A percentile compares a stretch with the other conserved stretches of the same genome.
These are phyloP conservation scores for Polyodon spathula DNA, from an alignment of 2,113 vertebrate genomes.

Conservation along the genomic window DNA sequence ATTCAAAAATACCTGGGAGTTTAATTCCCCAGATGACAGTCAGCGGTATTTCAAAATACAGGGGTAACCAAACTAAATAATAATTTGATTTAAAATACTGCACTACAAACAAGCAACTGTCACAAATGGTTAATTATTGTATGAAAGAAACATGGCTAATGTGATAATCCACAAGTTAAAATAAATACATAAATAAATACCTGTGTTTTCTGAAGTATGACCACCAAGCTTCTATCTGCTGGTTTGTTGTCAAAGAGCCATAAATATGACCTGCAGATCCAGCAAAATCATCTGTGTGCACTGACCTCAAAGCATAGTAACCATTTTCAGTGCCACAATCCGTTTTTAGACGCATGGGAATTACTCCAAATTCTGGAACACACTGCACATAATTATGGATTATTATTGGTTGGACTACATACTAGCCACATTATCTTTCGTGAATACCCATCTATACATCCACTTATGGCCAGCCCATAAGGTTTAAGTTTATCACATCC, in stretches of 20 bases:
- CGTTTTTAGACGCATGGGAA: conserved; percentile 17
- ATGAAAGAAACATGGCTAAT: no score
- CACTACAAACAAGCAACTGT: no score
- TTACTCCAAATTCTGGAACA: conserved; percentile 13
- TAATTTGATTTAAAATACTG: no score
- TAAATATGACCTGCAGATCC: conserved; percentile 17
- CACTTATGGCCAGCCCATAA: conserved; percentile 14
- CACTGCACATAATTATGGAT: conserved; percentile 9
- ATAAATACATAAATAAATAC: conserved; percentile 4
- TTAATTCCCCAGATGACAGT: no score
- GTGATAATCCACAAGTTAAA: no score
- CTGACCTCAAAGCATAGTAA: conserved; percentile 16
- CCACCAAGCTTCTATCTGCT: conserved; percentile 21
- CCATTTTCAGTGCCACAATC: conserved; percentile 26
- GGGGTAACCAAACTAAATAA: no score
- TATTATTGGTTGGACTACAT: conserved; percentile 10
- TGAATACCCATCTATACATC: no score
- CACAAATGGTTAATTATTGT: no score
- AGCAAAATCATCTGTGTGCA: conserved; percentile 12
- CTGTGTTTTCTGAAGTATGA: conserved; percentile 24
- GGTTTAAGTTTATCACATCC: conserved; percentile 18
- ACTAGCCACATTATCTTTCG: conserved; percentile 15
- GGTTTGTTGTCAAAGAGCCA: conserved; percentile 16
- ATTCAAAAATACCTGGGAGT: no score
- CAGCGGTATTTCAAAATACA: no score